phyloP scores from a whole-genome alignment of 1,140 invertebrate genomes.

The Dufourea novaeangliae region DNA sequence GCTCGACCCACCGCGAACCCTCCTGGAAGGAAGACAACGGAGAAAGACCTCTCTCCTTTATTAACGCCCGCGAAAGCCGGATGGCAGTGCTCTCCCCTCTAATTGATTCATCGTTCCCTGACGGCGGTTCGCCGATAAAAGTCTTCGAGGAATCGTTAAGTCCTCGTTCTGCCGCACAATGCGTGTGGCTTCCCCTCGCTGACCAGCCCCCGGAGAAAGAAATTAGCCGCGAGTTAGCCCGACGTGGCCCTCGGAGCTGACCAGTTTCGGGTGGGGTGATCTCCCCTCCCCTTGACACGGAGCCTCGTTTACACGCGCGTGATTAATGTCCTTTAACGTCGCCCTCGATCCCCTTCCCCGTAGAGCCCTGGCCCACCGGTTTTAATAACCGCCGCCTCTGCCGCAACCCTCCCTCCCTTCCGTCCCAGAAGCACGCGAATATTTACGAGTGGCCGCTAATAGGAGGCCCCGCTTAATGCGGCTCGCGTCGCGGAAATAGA shows the following conservation, averaged over 20 bases:
- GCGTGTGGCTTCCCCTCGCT: background rate
- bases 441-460: slow-evolving; percentile 51
- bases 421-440: slow-evolving; percentile 19
- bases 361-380: slow-evolving; percentile 57
- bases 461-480: slow-evolving; percentile 30
- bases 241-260: slow-evolving; percentile 17
- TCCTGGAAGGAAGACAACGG: background rate
- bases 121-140: background rate
- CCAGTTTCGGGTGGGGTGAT: background rate
- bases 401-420: no score
- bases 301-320: slow-evolving; percentile 64
- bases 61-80: background rate
- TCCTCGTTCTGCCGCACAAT: background rate
- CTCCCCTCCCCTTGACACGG: background rate
- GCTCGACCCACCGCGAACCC: background rate
- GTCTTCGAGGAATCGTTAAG: slow-evolving; percentile 35
- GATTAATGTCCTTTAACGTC: slow-evolving; percentile 67
- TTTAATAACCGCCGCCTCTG: slow-evolving; percentile 68
- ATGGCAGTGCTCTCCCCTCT: background rate
- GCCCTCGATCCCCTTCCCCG: slow-evolving; percentile 35
- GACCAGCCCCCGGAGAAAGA: slow-evolving; percentile 46
- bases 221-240: slow-evolving; percentile 64
- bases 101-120: slow-evolving; percentile 31
- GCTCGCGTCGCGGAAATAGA: background rate
- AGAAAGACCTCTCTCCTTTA: background rate